These are phyloP conservation scores for Lagocephalus sceleratus DNA, from an alignment of 2,797 vertebrate species.

Conservation along the genomic window DNA sequence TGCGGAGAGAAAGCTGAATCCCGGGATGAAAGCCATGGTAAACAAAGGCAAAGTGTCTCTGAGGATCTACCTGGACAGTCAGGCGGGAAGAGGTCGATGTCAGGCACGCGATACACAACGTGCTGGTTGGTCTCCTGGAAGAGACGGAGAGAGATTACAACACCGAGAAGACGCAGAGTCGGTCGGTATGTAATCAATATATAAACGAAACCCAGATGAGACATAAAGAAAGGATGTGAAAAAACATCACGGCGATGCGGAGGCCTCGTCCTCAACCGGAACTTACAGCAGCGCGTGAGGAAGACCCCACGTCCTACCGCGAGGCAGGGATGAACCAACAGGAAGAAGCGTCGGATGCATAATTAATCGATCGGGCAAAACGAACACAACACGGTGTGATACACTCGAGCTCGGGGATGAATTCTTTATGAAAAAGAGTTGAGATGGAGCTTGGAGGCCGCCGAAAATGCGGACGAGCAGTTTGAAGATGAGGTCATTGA, in stretches of 20 bases:
- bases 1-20: neutral
- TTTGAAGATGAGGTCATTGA: constrained; percentile 62
- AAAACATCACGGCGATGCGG: no score
- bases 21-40: neutral
- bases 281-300: neutral
- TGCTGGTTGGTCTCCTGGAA: constrained; percentile 77
- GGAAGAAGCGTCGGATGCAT: constrained; percentile 58
- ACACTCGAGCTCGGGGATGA: constrained; percentile 63
- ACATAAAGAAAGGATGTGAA: no score
- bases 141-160: neutral
- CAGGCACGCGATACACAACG: constrained; percentile 77
- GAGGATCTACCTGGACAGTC: constrained; percentile 68
- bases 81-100: constrained; percentile 56
- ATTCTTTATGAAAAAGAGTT: constrained; percentile 79
- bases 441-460: constrained; percentile 1
- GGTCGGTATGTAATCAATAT: neutral
- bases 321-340: constrained; percentile 17
- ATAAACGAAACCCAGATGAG: no score
- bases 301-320: constrained; percentile 15
- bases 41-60: neutral
- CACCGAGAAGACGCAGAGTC: neutral
- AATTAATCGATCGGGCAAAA: constrained; percentile 66
- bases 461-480: constrained; percentile 26
- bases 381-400: constrained; percentile 49
- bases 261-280: no score